Percentiles rank a stretch among this genome's conserved stretches.
Evolutionary conservation across 2,113 vertebrate genomes (phyloP).

Genomic region (Oncorhynchus kisutch): DNA sequence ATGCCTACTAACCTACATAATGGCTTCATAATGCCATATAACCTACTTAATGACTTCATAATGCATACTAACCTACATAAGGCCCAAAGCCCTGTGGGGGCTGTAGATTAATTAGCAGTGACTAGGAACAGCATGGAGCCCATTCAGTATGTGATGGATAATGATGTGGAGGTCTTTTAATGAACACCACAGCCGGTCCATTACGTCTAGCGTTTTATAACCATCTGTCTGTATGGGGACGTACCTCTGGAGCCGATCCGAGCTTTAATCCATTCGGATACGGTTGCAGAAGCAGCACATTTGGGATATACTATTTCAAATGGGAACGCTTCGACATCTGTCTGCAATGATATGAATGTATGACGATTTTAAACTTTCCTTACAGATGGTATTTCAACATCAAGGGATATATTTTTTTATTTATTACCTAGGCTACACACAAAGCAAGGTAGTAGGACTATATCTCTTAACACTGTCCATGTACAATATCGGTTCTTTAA

Average conservation of each 20-base stretch:
- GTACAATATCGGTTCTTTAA: too few species aligned
- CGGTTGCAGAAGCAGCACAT: not conserved
- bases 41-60: too few species aligned
- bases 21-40: too few species aligned
- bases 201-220: conserved; percentile 28
- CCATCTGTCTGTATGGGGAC: conserved; percentile 1
- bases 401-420: too few species aligned
- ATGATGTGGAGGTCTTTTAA: conserved; percentile 12
- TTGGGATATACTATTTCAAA: not conserved
- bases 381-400: too few species aligned
- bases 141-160: conserved; percentile 18
- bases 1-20: too few species aligned
- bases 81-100: not conserved
- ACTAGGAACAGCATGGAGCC: conserved; percentile 1
- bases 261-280: conserved; percentile 28
- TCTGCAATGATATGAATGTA: not conserved
- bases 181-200: conserved; percentile 29
- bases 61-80: too few species aligned
- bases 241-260: conserved; percentile 22
- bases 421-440: too few species aligned
- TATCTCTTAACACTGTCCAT: too few species aligned
- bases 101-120: conserved; percentile 11
- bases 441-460: too few species aligned
- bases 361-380: too few species aligned
- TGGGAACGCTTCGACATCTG: not conserved